Conservation (phyloP, 2,797 vertebrate species). For the Pangasius djambal region DNA sequence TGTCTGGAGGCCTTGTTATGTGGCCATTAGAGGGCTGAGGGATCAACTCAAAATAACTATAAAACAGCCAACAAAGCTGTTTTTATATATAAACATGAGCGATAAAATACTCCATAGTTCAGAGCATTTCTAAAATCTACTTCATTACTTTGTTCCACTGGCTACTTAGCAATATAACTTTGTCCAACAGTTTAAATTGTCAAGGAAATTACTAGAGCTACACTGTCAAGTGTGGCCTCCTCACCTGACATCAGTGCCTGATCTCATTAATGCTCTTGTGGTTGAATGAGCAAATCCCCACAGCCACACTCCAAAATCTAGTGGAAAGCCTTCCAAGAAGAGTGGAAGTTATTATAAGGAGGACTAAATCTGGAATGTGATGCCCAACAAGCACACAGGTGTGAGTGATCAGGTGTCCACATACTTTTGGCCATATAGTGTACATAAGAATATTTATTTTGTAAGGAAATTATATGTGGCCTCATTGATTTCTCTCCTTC, state of each 20-base stretch:
- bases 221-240: too few species aligned
- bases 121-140: not conserved
- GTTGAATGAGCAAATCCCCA: not conserved
- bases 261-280: not conserved
- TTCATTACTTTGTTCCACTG: not conserved
- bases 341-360: not conserved
- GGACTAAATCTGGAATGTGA: not conserved
- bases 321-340: not conserved
- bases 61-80: not conserved
- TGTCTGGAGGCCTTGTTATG: constrained; percentile 16
- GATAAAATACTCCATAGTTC: not conserved
- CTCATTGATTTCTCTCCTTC: not conserved
- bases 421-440: not conserved
- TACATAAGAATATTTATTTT: not conserved
- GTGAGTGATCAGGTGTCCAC: not conserved
- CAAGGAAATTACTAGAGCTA: not conserved
- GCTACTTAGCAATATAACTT: not conserved
- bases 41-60: not conserved
- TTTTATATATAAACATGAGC: not conserved
- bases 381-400: not conserved
- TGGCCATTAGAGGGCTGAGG: not conserved
- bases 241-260: not conserved
- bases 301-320: not conserved
- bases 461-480: not conserved
- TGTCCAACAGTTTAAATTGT: too few species aligned